phyloP scores from a whole-genome alignment of 1,140 invertebrate species.

The Drosophila rhopaloa region DNA sequence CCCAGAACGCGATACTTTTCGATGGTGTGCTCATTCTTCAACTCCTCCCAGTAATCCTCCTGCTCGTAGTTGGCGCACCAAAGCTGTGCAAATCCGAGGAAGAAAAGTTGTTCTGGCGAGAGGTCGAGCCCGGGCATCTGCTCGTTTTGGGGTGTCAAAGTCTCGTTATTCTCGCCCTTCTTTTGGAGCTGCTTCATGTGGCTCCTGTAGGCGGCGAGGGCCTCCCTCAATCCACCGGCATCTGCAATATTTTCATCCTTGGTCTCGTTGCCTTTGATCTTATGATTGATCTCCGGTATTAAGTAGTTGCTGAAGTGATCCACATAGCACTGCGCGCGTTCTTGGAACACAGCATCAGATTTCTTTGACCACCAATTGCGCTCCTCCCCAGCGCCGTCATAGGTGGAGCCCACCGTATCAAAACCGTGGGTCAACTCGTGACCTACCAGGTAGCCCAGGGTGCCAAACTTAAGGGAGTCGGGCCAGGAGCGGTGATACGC shows the following conservation, averaged over 20 bases:
- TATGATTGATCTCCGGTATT: conserved; percentile 85
- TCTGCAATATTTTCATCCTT: conserved; percentile 90
- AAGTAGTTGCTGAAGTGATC: conserved; percentile 87
- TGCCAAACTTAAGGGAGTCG: conserved; percentile 71
- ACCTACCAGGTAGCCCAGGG: conserved; percentile 70
- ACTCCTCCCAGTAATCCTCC: conserved; percentile 72
- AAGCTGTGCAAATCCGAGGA: conserved; percentile 94
- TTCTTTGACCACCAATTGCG: conserved; percentile 81
- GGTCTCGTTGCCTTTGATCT: conserved; percentile 87
- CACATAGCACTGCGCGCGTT: conserved; percentile 90
- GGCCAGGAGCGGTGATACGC: conserved; percentile 90
- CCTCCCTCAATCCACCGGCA: conserved; percentile 95
- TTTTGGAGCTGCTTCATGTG: conserved; percentile 81
- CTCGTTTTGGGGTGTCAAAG: conserved; percentile 85
- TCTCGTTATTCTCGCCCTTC: conserved; percentile 57
- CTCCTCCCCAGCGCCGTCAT: conserved; percentile 40
- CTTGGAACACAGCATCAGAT: conserved; percentile 49
- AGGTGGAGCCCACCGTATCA: conserved; percentile 58
- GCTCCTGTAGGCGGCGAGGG: conserved; percentile 91
- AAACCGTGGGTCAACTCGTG: conserved; percentile 81
- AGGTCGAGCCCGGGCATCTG: conserved; percentile 94
- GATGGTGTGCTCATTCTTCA: conserved; percentile 64
- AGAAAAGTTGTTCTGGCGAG: conserved; percentile 96
- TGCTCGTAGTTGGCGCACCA: conserved; percentile 76
- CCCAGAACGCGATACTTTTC: conserved; percentile 87